These are phyloP conservation scores for Clarias laeviceps DNA, from an alignment of 2,797 vertebrate genomes.

Conservation along the genomic window DNA sequence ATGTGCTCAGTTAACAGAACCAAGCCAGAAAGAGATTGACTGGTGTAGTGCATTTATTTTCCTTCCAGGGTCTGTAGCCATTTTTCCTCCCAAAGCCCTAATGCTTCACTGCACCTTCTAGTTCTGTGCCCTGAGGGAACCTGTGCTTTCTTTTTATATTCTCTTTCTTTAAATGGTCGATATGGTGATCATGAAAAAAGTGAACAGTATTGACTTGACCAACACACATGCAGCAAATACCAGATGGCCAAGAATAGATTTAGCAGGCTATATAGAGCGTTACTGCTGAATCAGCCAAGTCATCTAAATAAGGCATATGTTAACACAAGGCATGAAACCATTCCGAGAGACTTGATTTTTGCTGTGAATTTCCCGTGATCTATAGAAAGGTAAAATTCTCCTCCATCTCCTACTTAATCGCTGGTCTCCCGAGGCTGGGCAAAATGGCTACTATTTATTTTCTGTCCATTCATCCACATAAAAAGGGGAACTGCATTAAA, in stretches of 20 bases:
- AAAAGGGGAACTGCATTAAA: slow-evolving; percentile 39
- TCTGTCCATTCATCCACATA: slow-evolving; percentile 40
- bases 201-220: slow-evolving; percentile 51
- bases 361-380: slow-evolving; percentile 45
- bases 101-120: slow-evolving; percentile 21
- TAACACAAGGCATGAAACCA: slow-evolving; percentile 36
- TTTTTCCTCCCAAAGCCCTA: slow-evolving; percentile 14
- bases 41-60: slow-evolving; percentile 41
- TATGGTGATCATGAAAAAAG: slow-evolving; percentile 52
- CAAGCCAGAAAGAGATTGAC: slow-evolving; percentile 25
- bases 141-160: slow-evolving; percentile 15
- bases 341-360: slow-evolving; percentile 35
- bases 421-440: slow-evolving; percentile 29
- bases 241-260: slow-evolving; percentile 51
- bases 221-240: slow-evolving; percentile 47
- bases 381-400: slow-evolving; percentile 39
- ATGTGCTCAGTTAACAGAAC: slow-evolving; percentile 32
- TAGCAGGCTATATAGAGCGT: slow-evolving; percentile 37
- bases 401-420: slow-evolving; percentile 42
- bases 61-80: slow-evolving; percentile 31
- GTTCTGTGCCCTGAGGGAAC: slow-evolving; percentile 18
- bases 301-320: slow-evolving; percentile 38
- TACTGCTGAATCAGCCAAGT: slow-evolving; percentile 24
- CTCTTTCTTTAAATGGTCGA: slow-evolving; percentile 38
- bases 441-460: slow-evolving; percentile 50